Evolutionary conservation across 1,140 invertebrate genomes (phyloP).

Genomic region (Drosophila orosa): DNA sequence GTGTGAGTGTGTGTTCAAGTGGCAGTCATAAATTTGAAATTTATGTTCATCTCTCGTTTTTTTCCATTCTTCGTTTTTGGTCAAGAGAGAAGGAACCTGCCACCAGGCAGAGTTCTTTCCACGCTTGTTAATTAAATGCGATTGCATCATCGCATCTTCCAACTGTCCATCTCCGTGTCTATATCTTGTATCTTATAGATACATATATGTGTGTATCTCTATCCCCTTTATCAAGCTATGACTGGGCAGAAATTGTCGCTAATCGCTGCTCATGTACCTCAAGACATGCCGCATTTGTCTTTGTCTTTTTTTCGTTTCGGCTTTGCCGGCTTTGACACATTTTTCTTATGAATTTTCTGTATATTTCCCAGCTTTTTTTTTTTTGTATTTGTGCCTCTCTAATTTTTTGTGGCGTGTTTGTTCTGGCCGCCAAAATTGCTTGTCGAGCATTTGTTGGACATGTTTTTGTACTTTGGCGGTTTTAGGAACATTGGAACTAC

Average conservation of each 20-base stretch:
- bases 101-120: conserved; percentile 41
- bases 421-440: conserved; percentile 47
- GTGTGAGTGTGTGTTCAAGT: conserved; percentile 56
- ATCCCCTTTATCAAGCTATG: conserved; percentile 42
- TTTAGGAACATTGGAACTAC: conserved; percentile 35
- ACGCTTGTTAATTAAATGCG: conserved; percentile 64
- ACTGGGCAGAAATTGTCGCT: conserved; percentile 61
- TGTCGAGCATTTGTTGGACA: conserved; percentile 52
- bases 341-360: conserved; percentile 57
- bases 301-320: conserved; percentile 45
- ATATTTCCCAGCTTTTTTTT: conserved; percentile 26
- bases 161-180: conserved; percentile 25
- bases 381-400: conserved; percentile 1
- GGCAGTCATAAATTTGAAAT: conserved; percentile 75
- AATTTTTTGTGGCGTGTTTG: conserved; percentile 37
- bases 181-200: conserved; percentile 7
- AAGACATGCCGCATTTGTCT: conserved; percentile 62
- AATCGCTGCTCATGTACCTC: conserved; percentile 51
- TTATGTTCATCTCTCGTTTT: conserved; percentile 69
- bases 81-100: conserved; percentile 48
- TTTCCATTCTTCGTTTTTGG: conserved; percentile 43
- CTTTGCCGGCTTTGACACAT: conserved; percentile 48
- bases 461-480: conserved; percentile 52
- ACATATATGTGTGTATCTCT: conserved; percentile 3
- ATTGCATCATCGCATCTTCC: conserved; percentile 67